phyloP scores from a whole-genome alignment of 2,113 vertebrate genomes.

The Bos javanicus region DNA sequence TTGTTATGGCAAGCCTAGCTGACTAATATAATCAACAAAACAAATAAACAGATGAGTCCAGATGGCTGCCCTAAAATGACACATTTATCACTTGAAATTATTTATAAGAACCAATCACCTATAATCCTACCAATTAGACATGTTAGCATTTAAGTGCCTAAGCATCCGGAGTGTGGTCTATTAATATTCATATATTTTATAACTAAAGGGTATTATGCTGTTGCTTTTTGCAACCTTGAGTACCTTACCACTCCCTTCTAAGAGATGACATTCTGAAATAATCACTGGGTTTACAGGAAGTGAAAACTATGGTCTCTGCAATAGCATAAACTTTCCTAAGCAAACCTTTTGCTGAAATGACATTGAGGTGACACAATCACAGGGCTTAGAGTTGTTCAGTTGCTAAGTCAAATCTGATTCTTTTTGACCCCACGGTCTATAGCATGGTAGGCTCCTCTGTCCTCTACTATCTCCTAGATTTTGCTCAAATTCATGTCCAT shows the following conservation, averaged over 20 bases:
- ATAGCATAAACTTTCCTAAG: too few species aligned
- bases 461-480: too few species aligned
- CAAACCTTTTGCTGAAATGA: too few species aligned
- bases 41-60: not conserved
- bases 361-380: too few species aligned
- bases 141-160: not conserved
- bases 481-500: too few species aligned
- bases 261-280: too few species aligned
- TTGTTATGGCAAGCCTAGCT: not conserved
- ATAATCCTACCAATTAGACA: not conserved
- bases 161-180: not conserved
- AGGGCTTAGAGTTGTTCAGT: too few species aligned
- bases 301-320: too few species aligned
- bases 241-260: not conserved
- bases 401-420: too few species aligned
- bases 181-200: not conserved
- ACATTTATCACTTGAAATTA: not conserved
- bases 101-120: not conserved
- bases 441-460: too few species aligned
- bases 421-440: too few species aligned
- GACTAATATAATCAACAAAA: not conserved
- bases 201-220: not conserved
- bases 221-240: not conserved
- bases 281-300: too few species aligned
- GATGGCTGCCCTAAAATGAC: not conserved